phyloP scores from a whole-genome alignment of 2,888 invertebrate genomes.

The Acronicta leporina region DNA sequence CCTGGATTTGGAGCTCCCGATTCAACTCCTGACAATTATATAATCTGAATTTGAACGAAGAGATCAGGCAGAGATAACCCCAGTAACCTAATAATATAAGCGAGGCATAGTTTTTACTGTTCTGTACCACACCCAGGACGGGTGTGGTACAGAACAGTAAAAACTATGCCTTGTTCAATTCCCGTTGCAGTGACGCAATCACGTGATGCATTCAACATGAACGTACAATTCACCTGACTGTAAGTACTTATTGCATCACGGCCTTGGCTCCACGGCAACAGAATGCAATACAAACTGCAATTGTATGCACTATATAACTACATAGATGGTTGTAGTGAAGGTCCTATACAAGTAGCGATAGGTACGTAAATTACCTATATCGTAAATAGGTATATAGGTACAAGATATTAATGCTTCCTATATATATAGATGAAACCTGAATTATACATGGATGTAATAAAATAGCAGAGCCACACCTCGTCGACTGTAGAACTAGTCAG shows the following conservation, averaged over 20 bases:
- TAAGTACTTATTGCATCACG: conserved; percentile 81
- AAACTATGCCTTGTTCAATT: neutral
- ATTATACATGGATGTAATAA: conserved; percentile 28
- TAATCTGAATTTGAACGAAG: neutral
- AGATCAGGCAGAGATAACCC: neutral
- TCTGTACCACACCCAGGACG: conserved; percentile 18
- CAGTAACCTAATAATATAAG: neutral
- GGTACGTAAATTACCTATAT: neutral
- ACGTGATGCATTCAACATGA: conserved; percentile 74
- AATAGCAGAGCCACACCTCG: conserved; percentile 13
- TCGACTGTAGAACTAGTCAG: conserved; percentile 21
- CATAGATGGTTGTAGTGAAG: conserved; percentile 37
- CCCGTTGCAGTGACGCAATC: conserved; percentile 71
- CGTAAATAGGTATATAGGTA: conserved; percentile 27
- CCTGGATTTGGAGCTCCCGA: too few species aligned
- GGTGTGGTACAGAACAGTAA: conserved; percentile 17
- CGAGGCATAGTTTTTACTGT: conserved; percentile 1
- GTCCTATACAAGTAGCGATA: conserved; percentile 11
- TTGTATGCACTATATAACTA: conserved; percentile 64
- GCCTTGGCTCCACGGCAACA: conserved; percentile 83
- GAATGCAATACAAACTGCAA: conserved; percentile 78
- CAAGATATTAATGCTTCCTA: conserved; percentile 44
- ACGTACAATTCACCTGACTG: conserved; percentile 75
- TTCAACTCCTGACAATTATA: too few species aligned
- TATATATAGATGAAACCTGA: conserved; percentile 42